Evolutionary conservation across 2,797 vertebrate species (phyloP), one percentile per base, ranked within the genome.

Genomic region (Coregonus ussuriensis): DNA sequence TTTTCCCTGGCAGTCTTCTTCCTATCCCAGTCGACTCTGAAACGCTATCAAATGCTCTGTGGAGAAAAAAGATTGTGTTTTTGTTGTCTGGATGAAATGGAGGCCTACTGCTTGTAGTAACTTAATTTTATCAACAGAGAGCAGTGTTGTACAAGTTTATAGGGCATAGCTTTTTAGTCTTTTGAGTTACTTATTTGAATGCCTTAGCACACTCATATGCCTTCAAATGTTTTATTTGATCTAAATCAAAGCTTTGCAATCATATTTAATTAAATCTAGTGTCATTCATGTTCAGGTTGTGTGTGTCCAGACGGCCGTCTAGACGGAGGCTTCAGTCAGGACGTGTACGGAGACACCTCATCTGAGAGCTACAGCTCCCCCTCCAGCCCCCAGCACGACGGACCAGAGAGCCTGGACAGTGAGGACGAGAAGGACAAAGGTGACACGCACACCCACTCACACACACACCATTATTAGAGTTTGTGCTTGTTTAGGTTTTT

Each of bases 301-400:
- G n/a, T 85, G 54, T 86, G 41, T 41, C 21, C 56, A 88, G 90
- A 94, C 13, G 79, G 16, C 9, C 41, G 9, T 47, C 41, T 53
- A 89, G 91, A 93, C 15, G 79, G 87, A 83, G 93, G 93, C 81
- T 95, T 95, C 81, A 94, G 95, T 84, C 95, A 92, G 7, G 96
- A 97, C 78, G 95, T 94, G 0, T 96, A 94, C 83, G 96, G 96
- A 84, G 97, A 98, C 86, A 98, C 96, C 0, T 98, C 97, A 9
- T 98, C 97, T 56, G 97, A 97, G 92, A 96, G 97, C 91, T 98
- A 95, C 93, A 98, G 97, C 92, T 97, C 96, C 81, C 96, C 97
- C 18, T 96, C 97, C 83, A 98, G 97, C 88, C 97, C 97, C 76
- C 95, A 93, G 18, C 96, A 95, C 77, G 92, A 95, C 83, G 95